Conservation (phyloP, 30 jellyfish, hydroid and myxozoan species). For the Cassiopea andromeda region DNA sequence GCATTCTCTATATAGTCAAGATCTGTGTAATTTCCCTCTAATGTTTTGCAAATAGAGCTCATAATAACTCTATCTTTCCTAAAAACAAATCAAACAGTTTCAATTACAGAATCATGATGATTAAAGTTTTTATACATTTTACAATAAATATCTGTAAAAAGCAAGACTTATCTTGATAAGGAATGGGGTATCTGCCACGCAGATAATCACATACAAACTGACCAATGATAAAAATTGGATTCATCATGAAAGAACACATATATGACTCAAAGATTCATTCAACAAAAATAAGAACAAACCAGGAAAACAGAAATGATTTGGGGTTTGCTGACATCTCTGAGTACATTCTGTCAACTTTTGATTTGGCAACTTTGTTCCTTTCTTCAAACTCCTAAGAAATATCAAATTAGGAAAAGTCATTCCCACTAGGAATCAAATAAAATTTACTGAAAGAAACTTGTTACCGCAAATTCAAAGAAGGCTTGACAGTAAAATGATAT, state of each 20-base stretch:
- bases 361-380: not conserved
- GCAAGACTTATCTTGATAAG: too few species aligned
- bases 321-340: not conserved
- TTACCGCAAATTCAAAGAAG: too few species aligned
- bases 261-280: not conserved
- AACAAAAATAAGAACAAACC: conserved; percentile 15
- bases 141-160: too few species aligned
- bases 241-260: not conserved
- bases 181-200: too few species aligned
- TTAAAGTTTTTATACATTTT: not conserved
- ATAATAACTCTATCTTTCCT: not conserved
- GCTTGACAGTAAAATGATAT: too few species aligned
- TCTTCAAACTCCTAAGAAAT: conserved; percentile 30
- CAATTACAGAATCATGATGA: not conserved
- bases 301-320: conserved; percentile 16
- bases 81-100: not conserved
- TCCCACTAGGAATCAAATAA: not conserved
- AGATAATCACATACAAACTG: not conserved
- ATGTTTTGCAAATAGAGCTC: not conserved
- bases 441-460: too few species aligned
- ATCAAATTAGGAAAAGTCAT: not conserved
- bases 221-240: not conserved
- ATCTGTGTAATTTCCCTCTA: not conserved
- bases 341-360: conserved; percentile 29
- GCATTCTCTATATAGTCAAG: not conserved